Base-by-base conservation (phyloP, 2,113 vertebrate species). In the Phyllostomus discolor region DNA sequence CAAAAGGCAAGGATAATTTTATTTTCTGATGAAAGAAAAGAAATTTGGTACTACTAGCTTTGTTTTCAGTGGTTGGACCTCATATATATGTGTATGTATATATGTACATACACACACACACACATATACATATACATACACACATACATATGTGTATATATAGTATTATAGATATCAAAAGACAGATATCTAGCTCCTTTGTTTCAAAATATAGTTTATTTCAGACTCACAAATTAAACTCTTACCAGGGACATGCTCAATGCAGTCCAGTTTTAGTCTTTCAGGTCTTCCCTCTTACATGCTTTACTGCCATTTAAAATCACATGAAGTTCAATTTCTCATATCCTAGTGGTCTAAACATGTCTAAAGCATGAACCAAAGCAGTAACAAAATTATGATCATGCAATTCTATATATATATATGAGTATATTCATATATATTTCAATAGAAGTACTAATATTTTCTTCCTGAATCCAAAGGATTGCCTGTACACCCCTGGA, bases 121-220 rank as follows among this genome's bases (percentile, higher is more conserved):
- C 16, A 54, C 5, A 54, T 7, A 54, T 20, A 52, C 5, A 52
- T 17, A 52, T 17, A 19, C 52, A 52, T 4, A 50, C 15, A 50
- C 10, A 46, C 46, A 46, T 10, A 48, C 10, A 12, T 48, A 9
- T 62, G 57, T 75, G 15, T 31, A 10, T 33, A 2, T 48, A 33
- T 66, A 33, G 14, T 76, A 84, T 46, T 88, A 81, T 7, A 80
- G 16, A 52, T 91, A 89, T 70, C 82, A 94, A 91, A 52, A 33
- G 31, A 91, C 33, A 76, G 48, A 79, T 86, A 72, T 92, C 33
- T 48, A 94, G 22, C 16, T 67, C 46, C 7, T 95, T 94, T 82
- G 69, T 93, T 95, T 92, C 64, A 90, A 95, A 97, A 70, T 88
- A 76, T 87, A 89, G 83, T 79, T 91, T 83, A 84, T 62, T 84